A percentile compares a stretch with the other conserved stretches of the same genome.
phyloP scores from a whole-genome alignment of 2,113 vertebrate species.

The Elephas maximus region DNA sequence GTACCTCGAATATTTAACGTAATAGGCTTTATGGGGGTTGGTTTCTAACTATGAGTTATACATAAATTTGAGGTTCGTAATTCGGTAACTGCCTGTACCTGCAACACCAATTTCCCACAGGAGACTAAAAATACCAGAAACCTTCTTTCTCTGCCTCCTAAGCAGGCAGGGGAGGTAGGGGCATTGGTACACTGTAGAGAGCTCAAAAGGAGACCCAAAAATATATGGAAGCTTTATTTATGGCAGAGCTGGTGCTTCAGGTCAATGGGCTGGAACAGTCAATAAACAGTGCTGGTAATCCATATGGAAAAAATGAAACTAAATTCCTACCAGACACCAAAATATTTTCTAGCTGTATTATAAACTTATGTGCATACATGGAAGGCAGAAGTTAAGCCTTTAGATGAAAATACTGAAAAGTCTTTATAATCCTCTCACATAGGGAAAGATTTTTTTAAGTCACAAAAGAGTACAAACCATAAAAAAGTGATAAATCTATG shows the following conservation, averaged over 20 bases:
- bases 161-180: background rate
- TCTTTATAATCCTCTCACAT: background rate
- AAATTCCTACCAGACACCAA: background rate
- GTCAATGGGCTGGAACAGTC: background rate
- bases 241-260: background rate
- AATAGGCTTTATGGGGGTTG: too few species aligned
- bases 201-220: background rate
- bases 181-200: background rate
- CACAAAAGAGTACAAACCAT: background rate
- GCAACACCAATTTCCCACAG: background rate
- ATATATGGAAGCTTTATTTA: background rate
- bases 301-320: background rate
- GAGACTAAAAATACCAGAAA: background rate
- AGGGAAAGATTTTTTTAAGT: background rate
- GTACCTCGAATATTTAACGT: too few species aligned
- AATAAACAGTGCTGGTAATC: background rate
- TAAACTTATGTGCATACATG: background rate
- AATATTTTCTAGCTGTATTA: background rate
- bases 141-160: background rate
- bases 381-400: background rate
- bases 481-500: slow-evolving; percentile 1
- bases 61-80: too few species aligned
- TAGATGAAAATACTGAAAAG: background rate
- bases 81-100: too few species aligned
- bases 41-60: too few species aligned